Conservation (phyloP, 2,113 vertebrate species). For the Hucho hucho region DNA sequence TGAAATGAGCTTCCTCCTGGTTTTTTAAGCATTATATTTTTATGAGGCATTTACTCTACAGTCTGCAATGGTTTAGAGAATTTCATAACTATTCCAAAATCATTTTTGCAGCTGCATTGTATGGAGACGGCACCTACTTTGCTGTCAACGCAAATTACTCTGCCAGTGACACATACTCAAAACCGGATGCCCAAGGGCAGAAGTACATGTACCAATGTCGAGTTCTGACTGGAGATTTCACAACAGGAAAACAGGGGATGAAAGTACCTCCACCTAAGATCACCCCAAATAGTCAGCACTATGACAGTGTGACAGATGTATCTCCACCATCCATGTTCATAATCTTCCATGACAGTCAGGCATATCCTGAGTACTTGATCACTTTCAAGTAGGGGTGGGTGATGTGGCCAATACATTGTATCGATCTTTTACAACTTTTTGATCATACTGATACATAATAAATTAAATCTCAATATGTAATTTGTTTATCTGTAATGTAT, state of each 20-base stretch:
- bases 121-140: conserved; percentile 83
- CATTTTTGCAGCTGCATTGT: conserved; percentile 63
- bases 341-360: conserved; percentile 80
- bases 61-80: neutral
- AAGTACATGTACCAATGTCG: conserved; percentile 79
- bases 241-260: conserved; percentile 32
- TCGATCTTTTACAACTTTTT: no score
- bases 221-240: conserved; percentile 78
- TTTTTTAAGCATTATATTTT: neutral
- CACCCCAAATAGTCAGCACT: conserved; percentile 40
- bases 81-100: neutral
- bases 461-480: no score
- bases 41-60: neutral
- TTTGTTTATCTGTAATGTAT: no score
- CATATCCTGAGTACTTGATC: conserved; percentile 86
- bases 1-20: no score
- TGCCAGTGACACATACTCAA: conserved; percentile 62
- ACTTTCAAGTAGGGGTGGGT: conserved; percentile 60
- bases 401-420: no score
- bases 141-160: conserved; percentile 77
- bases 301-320: conserved; percentile 77
- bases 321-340: conserved; percentile 71
- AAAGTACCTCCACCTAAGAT: conserved; percentile 67
- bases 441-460: no score
- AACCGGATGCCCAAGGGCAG: conserved; percentile 48